A percentile compares a stretch with the other conserved stretches of the same genome.
These are phyloP conservation scores for Saturnia pavonia DNA, from an alignment of 2,888 invertebrate species.

Conservation along the genomic window DNA sequence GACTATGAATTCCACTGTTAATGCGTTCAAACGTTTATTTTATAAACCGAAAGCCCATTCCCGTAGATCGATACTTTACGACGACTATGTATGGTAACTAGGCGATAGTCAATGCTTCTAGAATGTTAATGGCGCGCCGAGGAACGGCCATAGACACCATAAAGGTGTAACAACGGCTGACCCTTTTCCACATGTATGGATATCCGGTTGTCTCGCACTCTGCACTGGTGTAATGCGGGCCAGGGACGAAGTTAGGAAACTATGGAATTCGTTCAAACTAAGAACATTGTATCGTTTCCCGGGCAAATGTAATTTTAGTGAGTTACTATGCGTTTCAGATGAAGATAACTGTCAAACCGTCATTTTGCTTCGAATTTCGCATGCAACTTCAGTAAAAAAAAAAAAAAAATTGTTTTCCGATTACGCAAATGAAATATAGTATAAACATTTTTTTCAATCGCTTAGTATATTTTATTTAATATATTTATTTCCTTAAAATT, in stretches of 20 bases:
- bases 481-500: too few species aligned
- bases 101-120: constrained; percentile 48
- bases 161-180: constrained; percentile 52
- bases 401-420: too few species aligned
- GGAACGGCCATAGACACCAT: constrained; percentile 44
- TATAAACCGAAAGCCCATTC: neutral
- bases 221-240: constrained; percentile 42
- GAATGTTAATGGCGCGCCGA: constrained; percentile 51
- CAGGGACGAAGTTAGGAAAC: constrained; percentile 1
- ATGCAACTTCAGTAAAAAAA: too few species aligned
- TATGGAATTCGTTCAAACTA: neutral
- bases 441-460: too few species aligned
- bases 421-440: too few species aligned
- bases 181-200: constrained; percentile 72
- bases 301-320: neutral
- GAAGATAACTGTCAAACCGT: too few species aligned
- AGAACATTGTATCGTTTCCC: neutral
- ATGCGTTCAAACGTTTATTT: constrained; percentile 1
- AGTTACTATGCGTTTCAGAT: neutral
- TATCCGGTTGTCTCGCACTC: constrained; percentile 64
- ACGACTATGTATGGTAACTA: constrained; percentile 31
- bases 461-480: too few species aligned
- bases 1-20: neutral
- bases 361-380: too few species aligned
- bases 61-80: constrained; percentile 2